Evolutionary conservation across 2,797 vertebrate species (phyloP), one percentile per base, ranked within the genome.

Genomic region (Ptychobarbus kaznakovi): DNA sequence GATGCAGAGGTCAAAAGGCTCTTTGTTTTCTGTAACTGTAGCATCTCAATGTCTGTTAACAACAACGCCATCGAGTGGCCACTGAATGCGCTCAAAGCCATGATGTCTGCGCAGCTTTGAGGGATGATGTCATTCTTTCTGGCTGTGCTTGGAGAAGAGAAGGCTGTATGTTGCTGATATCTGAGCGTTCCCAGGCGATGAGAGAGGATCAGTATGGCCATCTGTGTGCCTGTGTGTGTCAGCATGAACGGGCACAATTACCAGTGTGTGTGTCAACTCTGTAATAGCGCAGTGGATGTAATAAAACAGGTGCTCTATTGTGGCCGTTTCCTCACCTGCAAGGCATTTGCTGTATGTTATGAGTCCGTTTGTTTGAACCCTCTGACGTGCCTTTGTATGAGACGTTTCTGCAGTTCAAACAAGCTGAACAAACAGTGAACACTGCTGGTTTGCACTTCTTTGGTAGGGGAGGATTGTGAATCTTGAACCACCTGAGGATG

Each of bases 41-140:
- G 9, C 16, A 65, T 79, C 46, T 35, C 44, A 58, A 79, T 20
- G 20, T 49, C 40, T 42, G 22, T 88, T 82, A 89, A 44, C 80
- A 63, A 75, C 82, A 88, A 80, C 90, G 86, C 91, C 80, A 92
- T 92, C 94, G 93, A 92, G 92, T 94, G 94, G 90, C 44, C 74
- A 61, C 13, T 56, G 68, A 42, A 82, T 12, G 63, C 9, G 8
- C 18, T 80, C n/a, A 77, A 51, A 87, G 28, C 84, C 86, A 75
- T 63, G 76, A 58, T 32, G 65, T 69, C 74, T 42, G 51, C 10
- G 32, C 44, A 40, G 13, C 1, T 61, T 16, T 83, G 35, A 18
- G 12, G 72, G 78, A 68, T 87, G 88, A 92, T 91, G 86, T 89
- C 88, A 85, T 86, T 18, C 3, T 12, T 82, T 84, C 51, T 8